Conservation (phyloP, 2,888 invertebrate species). For the Drosophila trichaetosa region DNA sequence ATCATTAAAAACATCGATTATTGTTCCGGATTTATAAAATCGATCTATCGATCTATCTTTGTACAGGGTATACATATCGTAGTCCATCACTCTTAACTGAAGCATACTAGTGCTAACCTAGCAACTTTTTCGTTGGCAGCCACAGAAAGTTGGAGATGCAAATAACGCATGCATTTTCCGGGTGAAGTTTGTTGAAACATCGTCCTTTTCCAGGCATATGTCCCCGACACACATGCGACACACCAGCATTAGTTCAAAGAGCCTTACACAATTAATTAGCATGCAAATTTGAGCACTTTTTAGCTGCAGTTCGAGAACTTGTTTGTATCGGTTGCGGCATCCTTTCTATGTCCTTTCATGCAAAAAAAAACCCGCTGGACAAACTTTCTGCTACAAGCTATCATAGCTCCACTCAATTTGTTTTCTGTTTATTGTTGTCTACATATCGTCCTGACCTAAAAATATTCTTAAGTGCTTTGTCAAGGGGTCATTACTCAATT, state of each 20-base stretch:
- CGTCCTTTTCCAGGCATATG: slow-evolving; percentile 22
- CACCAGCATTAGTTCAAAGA: slow-evolving; percentile 23
- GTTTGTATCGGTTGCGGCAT: slow-evolving; percentile 9
- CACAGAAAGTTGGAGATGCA: slow-evolving; percentile 41
- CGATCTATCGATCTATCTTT: too few relatives aligned
- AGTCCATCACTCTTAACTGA: not conserved
- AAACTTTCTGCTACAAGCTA: slow-evolving; percentile 36
- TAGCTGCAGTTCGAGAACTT: slow-evolving; percentile 27
- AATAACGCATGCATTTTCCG: slow-evolving; percentile 30
- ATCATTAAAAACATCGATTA: too few relatives aligned
- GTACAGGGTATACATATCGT: not conserved
- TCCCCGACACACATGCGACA: not conserved
- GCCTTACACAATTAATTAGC: slow-evolving; percentile 56
- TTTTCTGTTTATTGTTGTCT: slow-evolving; percentile 1
- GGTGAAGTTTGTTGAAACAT: slow-evolving; percentile 25
- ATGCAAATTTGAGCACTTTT: slow-evolving; percentile 57
- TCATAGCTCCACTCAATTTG: slow-evolving; percentile 10
- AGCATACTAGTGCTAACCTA: not conserved
- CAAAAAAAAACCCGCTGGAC: slow-evolving; percentile 17
- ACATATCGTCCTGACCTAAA: slow-evolving; percentile 27
- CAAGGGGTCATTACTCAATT: not conserved
- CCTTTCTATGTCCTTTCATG: slow-evolving; percentile 6
- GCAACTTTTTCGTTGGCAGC: slow-evolving; percentile 15
- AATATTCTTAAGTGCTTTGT: slow-evolving; percentile 4
- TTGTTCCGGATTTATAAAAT: too few relatives aligned